phyloP scores from a whole-genome alignment of 2,113 vertebrate species.

The Catagonus wagneri region DNA sequence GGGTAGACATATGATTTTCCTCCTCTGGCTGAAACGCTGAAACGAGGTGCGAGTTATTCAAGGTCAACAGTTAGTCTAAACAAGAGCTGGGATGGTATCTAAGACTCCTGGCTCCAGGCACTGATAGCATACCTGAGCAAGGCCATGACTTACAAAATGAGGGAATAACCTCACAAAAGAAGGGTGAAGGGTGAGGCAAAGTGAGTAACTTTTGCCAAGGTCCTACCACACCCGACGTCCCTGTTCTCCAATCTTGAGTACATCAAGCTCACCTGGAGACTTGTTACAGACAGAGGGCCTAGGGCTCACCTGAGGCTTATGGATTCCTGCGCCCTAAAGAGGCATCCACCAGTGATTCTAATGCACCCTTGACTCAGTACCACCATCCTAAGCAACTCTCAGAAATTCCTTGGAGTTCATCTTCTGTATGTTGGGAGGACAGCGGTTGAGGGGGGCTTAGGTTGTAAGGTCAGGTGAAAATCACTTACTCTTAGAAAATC shows the following conservation, averaged over 20 bases:
- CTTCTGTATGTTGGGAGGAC: not conserved
- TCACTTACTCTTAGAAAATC: not conserved
- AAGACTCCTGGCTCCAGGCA: not conserved
- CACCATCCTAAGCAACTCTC: not conserved
- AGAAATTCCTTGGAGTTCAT: not conserved
- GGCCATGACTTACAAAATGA: not conserved
- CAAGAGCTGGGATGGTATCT: not conserved
- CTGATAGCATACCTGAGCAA: not conserved
- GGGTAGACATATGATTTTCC: not conserved
- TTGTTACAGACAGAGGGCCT: not conserved
- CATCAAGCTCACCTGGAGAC: not conserved
- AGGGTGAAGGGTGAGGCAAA: not conserved
- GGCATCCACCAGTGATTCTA: not conserved
- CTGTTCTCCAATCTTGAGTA: not conserved
- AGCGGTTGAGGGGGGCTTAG: not conserved
- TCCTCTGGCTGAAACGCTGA: not conserved
- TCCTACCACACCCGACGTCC: not conserved
- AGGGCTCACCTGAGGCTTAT: not conserved
- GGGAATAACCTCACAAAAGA: not conserved
- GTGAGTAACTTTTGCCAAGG: not conserved
- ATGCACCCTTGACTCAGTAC: not conserved
- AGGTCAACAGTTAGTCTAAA: not conserved
- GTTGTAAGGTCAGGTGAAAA: not conserved
- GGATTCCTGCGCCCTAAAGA: not conserved
- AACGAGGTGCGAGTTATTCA: not conserved